These are phyloP conservation scores for Parnassius smintheus DNA, from an alignment of 2,888 invertebrate genomes.

Conservation along the genomic window DNA sequence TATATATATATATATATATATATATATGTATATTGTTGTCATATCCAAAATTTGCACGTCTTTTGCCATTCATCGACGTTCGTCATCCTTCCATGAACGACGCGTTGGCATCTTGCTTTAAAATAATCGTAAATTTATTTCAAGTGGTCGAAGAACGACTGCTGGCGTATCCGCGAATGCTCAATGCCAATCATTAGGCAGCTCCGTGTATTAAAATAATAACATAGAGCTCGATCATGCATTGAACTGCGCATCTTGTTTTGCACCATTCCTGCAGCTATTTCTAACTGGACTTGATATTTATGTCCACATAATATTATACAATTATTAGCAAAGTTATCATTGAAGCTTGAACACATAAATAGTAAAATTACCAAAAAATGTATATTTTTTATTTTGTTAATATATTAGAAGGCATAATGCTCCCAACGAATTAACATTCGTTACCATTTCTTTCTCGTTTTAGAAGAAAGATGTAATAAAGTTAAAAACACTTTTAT, in stretches of 20 bases:
- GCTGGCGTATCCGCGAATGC: conserved; percentile 39
- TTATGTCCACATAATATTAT: conserved; percentile 7
- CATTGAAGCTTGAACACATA: no score
- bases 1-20: no score
- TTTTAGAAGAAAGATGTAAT: no score
- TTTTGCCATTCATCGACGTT: conserved; percentile 30
- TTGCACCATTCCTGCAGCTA: conserved; percentile 6
- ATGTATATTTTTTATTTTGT: no score
- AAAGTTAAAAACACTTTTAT: no score
- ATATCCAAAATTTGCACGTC: conserved; percentile 22
- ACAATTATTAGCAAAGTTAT: not conserved
- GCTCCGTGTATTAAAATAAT: conserved; percentile 28
- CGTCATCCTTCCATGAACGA: conserved; percentile 53
- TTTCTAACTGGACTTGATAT: conserved; percentile 18
- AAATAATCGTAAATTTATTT: conserved; percentile 71
- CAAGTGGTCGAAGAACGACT: conserved; percentile 47
- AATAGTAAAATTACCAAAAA: no score
- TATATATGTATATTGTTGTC: conserved; percentile 1
- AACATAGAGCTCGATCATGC: conserved; percentile 19
- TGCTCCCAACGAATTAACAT: no score
- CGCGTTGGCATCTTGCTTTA: conserved; percentile 61
- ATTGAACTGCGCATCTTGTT: conserved; percentile 20
- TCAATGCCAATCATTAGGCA: conserved; percentile 48
- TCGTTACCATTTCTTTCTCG: no score
- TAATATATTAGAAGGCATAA: no score